These are phyloP conservation scores for Ciconia maguari DNA, from an alignment of 2,113 vertebrate genomes.

Conservation along the genomic window DNA sequence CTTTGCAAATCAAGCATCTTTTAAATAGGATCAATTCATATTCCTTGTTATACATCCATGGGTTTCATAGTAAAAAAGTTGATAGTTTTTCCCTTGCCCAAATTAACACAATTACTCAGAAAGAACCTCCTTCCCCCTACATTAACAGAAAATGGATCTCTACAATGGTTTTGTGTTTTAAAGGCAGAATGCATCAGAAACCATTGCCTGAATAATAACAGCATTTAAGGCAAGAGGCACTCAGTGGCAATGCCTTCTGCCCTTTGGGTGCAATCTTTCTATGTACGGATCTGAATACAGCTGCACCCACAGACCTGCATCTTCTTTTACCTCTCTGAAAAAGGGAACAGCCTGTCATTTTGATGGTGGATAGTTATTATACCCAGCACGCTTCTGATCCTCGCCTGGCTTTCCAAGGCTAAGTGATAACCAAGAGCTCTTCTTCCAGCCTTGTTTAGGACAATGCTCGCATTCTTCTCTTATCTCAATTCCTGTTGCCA, in stretches of 20 bases:
- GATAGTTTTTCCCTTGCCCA: not conserved
- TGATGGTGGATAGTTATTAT: not conserved
- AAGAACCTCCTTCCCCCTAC: not conserved
- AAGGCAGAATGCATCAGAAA: not conserved
- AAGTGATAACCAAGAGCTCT: not conserved
- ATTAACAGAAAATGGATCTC: not conserved
- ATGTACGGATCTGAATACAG: fast-evolving
- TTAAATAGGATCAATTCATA: not conserved
- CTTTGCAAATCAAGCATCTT: not conserved
- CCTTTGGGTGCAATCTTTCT: not conserved
- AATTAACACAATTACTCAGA: not conserved
- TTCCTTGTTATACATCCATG: not conserved
- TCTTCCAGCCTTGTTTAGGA: not conserved
- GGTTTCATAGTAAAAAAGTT: not conserved
- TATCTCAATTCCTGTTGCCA: not conserved
- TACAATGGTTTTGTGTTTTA: not conserved
- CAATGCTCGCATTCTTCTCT: not conserved
- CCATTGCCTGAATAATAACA: not conserved
- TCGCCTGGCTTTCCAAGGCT: not conserved
- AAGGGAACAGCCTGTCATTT: not conserved
- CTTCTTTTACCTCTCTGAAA: not conserved
- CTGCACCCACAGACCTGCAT: not conserved
- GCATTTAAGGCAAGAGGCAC: not conserved
- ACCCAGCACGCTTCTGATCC: not conserved
- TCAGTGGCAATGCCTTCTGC: too few relatives aligned